Evolutionary conservation across 2,888 invertebrate genomes (phyloP).

Genomic region (Macaria liturata): DNA sequence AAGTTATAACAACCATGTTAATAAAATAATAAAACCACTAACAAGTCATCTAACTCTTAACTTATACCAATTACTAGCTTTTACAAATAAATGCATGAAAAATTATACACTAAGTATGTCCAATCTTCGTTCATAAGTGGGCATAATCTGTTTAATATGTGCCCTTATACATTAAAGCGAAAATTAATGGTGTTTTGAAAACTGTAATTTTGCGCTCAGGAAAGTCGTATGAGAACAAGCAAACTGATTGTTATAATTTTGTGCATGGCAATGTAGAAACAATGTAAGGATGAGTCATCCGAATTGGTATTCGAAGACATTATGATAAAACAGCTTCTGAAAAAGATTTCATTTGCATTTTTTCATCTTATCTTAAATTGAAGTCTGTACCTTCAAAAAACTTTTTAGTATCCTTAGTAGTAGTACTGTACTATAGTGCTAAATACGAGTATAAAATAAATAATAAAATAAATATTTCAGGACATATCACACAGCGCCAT

Average conservation of each 20-base stretch:
- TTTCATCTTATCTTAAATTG: too few species aligned
- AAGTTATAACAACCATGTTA: slow-evolving; percentile 12
- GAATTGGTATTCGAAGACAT: too few species aligned
- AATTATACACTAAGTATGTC: slow-evolving; percentile 68
- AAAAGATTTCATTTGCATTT: too few species aligned
- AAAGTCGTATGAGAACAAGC: slow-evolving; percentile 28
- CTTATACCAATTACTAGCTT: slow-evolving; percentile 57
- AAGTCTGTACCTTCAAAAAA: too few species aligned
- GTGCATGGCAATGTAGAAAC: background rate
- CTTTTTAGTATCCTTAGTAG: too few species aligned
- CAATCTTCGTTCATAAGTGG: slow-evolving; percentile 72
- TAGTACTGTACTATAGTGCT: too few species aligned
- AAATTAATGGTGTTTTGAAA: slow-evolving; percentile 68
- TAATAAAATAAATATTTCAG: too few species aligned
- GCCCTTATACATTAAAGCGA: slow-evolving; percentile 59
- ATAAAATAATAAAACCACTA: slow-evolving; percentile 24
- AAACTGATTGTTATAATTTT: slow-evolving; percentile 8
- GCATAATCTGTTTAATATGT: slow-evolving; percentile 67
- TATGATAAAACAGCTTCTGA: too few species aligned
- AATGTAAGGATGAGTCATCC: background rate
- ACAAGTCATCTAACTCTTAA: slow-evolving; percentile 31
- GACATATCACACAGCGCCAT: too few species aligned
- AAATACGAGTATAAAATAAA: too few species aligned
- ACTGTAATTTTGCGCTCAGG: slow-evolving; percentile 60
- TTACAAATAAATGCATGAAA: slow-evolving; percentile 69